Evolutionary conservation across 2,113 vertebrate species (phyloP).

Genomic region (Muntiacus muntjak): DNA sequence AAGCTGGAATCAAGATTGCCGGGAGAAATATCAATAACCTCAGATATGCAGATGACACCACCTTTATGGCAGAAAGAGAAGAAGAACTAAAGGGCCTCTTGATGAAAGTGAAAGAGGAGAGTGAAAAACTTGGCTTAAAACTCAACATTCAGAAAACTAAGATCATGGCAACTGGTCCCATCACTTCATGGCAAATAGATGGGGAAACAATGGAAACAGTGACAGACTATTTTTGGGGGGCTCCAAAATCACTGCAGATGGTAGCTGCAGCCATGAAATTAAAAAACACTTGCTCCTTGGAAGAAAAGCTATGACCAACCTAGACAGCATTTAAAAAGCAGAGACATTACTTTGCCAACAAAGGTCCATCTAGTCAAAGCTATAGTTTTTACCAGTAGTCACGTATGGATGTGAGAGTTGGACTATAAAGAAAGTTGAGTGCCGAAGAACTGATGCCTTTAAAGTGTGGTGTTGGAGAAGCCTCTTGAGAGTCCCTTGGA

Average conservation of each 20-base stretch:
- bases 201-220: not conserved
- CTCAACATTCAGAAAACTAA: not conserved
- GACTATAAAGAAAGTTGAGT: not conserved
- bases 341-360: not conserved
- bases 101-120: not conserved
- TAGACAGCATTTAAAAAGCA: not conserved
- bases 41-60: not conserved
- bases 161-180: not conserved
- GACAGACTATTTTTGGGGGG: not conserved
- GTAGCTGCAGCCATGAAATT: not conserved
- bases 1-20: not conserved
- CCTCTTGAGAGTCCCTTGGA: not conserved
- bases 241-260: not conserved
- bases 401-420: not conserved
- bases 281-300: not conserved
- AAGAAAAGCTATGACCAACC: not conserved
- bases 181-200: not conserved
- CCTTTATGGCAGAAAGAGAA: not conserved
- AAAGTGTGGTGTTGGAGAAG: not conserved
- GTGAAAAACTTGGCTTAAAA: not conserved
- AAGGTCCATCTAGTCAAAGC: not conserved
- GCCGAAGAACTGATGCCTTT: not conserved
- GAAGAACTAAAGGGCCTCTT: not conserved
- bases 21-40: not conserved
- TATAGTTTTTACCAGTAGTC: not conserved